phyloP scores from a whole-genome alignment of 2,797 vertebrate genomes.

The Spondyliosoma cantharus region DNA sequence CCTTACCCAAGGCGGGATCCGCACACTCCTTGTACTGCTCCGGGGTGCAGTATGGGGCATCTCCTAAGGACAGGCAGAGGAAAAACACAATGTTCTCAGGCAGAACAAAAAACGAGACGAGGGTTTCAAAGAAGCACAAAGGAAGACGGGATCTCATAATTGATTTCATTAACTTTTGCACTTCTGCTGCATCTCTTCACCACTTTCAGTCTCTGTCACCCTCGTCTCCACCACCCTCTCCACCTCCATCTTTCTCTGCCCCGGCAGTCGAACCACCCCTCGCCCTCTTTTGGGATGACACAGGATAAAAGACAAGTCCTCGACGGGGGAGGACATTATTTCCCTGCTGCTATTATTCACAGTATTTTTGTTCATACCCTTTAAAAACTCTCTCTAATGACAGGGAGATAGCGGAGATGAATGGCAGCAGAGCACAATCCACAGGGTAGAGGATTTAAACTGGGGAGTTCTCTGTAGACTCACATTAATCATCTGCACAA shows the following conservation, averaged over 20 bases:
- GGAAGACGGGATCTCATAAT: conserved; percentile 55
- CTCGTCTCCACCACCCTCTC: conserved; percentile 17
- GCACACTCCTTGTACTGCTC: conserved; percentile 99
- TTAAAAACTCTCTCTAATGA: conserved; percentile 44
- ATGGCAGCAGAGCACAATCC: conserved; percentile 26
- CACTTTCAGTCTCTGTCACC: conserved; percentile 39
- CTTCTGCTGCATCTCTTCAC: conserved; percentile 22
- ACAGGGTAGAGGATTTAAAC: conserved; percentile 21
- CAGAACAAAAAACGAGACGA: conserved; percentile 19
- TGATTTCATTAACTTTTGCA: conserved; percentile 65
- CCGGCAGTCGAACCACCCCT: conserved; percentile 21
- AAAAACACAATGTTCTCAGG: conserved; percentile 55
- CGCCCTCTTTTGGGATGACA: conserved; percentile 27
- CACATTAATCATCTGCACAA: conserved; percentile 61
- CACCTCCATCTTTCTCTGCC: conserved; percentile 34
- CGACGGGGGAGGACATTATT: conserved; percentile 53
- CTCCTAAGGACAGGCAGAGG: conserved; percentile 83
- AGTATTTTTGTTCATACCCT: conserved; percentile 40
- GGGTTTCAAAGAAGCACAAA: conserved; percentile 19
- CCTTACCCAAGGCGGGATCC: conserved; percentile 95
- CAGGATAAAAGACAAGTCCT: conserved; percentile 33
- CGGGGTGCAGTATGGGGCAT: conserved; percentile 98
- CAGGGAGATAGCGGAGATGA: conserved; percentile 56
- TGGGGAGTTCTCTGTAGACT: conserved; percentile 35
- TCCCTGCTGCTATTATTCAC: conserved; percentile 53